Evolutionary conservation across 1,140 invertebrate genomes (phyloP).

Genomic region (Dendrolimus punctatus): DNA sequence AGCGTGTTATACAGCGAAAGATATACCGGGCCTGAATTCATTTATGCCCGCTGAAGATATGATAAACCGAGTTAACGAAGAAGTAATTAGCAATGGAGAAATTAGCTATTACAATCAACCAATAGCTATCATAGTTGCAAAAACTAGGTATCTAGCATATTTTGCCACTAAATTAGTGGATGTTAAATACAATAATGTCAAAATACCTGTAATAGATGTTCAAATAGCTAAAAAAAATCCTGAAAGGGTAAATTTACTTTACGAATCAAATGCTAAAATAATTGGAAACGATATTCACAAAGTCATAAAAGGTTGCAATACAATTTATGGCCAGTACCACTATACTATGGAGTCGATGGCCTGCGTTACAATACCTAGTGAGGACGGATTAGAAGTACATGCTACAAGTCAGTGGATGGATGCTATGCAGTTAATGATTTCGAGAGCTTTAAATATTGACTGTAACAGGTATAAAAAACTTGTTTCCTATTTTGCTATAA

Average conservation of each 20-base stretch:
- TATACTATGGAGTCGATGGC: conserved; percentile 69
- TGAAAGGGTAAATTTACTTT: conserved; percentile 8
- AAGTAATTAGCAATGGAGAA: conserved; percentile 56
- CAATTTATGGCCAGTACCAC: conserved; percentile 30
- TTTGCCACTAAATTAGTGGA: conserved; percentile 74
- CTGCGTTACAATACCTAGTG: conserved; percentile 73
- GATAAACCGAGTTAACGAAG: conserved; percentile 39
- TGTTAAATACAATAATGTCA: conserved; percentile 3
- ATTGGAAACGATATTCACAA: conserved; percentile 40
- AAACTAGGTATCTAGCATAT: conserved; percentile 71
- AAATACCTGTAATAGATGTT: conserved; percentile 18
- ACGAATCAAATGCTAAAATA: conserved; percentile 2
- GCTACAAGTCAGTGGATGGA: conserved; percentile 76
- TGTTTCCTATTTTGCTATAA: neutral
- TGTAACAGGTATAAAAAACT: conserved; percentile 4
- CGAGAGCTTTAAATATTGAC: conserved; percentile 22
- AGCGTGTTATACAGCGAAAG: conserved; percentile 74
- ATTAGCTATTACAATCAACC: conserved; percentile 79
- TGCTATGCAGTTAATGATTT: conserved; percentile 67
- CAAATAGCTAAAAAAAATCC: conserved; percentile 18
- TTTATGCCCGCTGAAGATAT: conserved; percentile 10
- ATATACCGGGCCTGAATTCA: too few relatives aligned
- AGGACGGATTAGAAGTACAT: conserved; percentile 76
- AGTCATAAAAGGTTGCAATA: conserved; percentile 32
- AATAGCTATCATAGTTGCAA: conserved; percentile 79